phyloP scores from a whole-genome alignment of 2,113 vertebrate species.

The Emydura subglobosa region DNA sequence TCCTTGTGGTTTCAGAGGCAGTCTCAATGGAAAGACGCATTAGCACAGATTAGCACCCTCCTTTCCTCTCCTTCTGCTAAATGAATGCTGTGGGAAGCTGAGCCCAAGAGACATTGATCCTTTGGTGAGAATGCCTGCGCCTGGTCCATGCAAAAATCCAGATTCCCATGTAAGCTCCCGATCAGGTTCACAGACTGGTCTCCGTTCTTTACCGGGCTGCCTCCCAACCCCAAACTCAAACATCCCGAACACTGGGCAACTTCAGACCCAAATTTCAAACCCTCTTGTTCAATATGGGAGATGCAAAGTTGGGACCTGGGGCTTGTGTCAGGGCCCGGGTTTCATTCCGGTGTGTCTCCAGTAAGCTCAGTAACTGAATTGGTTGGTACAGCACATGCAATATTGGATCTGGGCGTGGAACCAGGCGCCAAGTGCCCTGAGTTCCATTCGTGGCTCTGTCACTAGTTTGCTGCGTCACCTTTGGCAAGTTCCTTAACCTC shows the following conservation, averaged over 20 bases:
- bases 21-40: background rate
- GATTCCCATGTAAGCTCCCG: background rate
- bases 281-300: background rate
- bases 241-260: background rate
- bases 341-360: background rate
- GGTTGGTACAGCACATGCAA: background rate
- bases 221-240: background rate
- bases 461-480: background rate
- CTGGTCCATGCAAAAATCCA: background rate
- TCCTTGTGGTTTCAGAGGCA: background rate
- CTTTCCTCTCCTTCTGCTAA: background rate
- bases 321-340: background rate
- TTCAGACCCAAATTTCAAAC: background rate
- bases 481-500: background rate
- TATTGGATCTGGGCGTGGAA: background rate
- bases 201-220: background rate
- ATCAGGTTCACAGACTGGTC: background rate
- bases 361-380: background rate
- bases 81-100: background rate
- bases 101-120: background rate
- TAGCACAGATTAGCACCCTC: background rate
- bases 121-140: background rate
- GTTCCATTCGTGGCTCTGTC: background rate
- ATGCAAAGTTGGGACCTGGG: background rate
- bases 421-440: background rate